Evolutionary conservation across 2,888 invertebrate species (phyloP), one percentile per base, ranked within the genome.

Genomic region (Synanthedon formicaeformis): DNA sequence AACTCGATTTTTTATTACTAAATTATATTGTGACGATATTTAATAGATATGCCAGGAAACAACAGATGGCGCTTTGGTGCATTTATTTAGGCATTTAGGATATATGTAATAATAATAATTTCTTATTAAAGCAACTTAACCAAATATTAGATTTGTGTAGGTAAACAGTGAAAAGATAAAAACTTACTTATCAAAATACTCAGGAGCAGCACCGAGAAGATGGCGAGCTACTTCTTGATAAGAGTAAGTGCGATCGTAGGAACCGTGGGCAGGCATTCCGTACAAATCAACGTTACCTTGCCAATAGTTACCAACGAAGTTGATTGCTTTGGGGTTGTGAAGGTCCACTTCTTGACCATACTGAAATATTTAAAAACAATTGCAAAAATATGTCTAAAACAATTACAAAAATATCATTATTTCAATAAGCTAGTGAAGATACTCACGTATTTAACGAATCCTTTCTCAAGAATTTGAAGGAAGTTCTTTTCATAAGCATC

Each of bases 371-470:
- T 27, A 50, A 51, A 51, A 49, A 45, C 50, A 50, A 14, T 45
- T 45, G n/a, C 12, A 2, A 45, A n/a, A 45, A 34, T 34, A 34
- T 34, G 27, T 34, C 27, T 41, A 41, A 14, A 41, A 48, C 23
- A 40, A 40, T n/a, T 40, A 18, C 45, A 13, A 51, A 49, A 16
- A 52, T 40, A 8, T 41, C 14, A 27, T 34, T 12, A 50, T 51
- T n/a, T 45, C 5, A 45, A 13, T 11, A 41, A 41, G 45, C 45
- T 13, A 45, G 5, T 34, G 27, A 52, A 50, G 13, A 87, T 55
- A 88, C 88, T 62, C 89, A 81, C 85, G 53, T 92, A 91, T 63
- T 91, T 91, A 64, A 89, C 88, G 64, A 89, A 88, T 51, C 89
- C 88, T 64, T 90, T 74, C 58, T 83, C 77, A 51, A 85, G 61